A percentile compares a stretch with the other conserved stretches of the same genome.
phyloP scores from a whole-genome alignment of 2,113 vertebrate genomes.

The Neomonachus schauinslandi region DNA sequence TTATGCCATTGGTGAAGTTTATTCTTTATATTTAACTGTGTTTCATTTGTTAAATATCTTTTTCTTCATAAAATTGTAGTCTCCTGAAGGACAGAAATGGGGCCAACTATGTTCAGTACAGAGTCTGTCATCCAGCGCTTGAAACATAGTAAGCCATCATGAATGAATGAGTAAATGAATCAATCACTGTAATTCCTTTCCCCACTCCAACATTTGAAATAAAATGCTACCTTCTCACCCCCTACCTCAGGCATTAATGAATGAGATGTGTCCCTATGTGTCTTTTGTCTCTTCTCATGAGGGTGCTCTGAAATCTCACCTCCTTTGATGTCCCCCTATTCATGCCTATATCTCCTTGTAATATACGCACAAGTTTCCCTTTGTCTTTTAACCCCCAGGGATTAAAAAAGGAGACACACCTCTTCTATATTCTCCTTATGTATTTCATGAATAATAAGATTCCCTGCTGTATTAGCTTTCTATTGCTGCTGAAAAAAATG shows the following conservation, averaged over 20 bases:
- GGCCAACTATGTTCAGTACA: neutral
- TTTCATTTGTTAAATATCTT: neutral
- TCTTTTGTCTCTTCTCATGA: neutral
- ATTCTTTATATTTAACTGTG: neutral
- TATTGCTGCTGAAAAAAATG: neutral
- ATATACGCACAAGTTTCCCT: neutral
- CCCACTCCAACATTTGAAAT: neutral
- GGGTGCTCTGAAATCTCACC: neutral
- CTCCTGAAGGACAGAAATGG: neutral
- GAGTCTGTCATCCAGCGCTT: neutral
- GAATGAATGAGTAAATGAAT: neutral
- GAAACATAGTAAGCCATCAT: neutral
- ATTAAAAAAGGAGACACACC: neutral
- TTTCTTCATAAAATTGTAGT: neutral
- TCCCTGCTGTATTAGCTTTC: neutral
- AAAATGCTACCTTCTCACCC: neutral
- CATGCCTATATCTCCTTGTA: neutral
- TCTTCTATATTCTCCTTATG: neutral
- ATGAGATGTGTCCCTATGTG: neutral
- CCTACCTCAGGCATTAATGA: neutral
- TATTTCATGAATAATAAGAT: neutral
- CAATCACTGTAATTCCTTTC: neutral
- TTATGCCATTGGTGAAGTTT: neutral
- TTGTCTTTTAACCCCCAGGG: neutral
- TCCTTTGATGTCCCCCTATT: neutral